Evolutionary conservation across 2,113 vertebrate genomes (phyloP).

Genomic region (Beaufortia kweichowensis): DNA sequence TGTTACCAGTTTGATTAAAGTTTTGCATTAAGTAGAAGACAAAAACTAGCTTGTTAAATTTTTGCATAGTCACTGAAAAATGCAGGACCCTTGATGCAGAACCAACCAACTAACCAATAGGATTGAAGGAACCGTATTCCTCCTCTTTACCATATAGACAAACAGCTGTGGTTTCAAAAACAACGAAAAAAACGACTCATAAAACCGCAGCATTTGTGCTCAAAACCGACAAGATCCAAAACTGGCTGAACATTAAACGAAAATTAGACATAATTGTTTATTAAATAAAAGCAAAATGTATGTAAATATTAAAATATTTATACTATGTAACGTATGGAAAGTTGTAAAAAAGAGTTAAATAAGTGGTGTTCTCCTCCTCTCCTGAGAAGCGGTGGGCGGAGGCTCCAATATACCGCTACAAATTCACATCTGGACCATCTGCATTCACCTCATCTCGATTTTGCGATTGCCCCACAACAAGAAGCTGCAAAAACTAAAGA

Average conservation of each 20-base stretch:
- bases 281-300: too few relatives aligned
- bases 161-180: not conserved
- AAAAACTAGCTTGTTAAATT: not conserved
- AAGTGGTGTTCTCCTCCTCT: not conserved
- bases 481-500: conserved; percentile 13
- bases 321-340: too few relatives aligned
- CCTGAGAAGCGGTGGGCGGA: not conserved
- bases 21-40: not conserved
- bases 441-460: conserved; percentile 1
- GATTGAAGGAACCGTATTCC: conserved; percentile 10
- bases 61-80: not conserved
- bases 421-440: conserved; percentile 38
- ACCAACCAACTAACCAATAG: conserved; percentile 6
- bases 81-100: too few relatives aligned
- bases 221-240: too few relatives aligned
- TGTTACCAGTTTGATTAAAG: too few relatives aligned
- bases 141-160: conserved; percentile 16
- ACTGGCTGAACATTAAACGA: too few relatives aligned
- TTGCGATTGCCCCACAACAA: conserved; percentile 3
- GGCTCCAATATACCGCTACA: not conserved
- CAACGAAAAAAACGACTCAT: not conserved
- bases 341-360: not conserved
- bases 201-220: not conserved
- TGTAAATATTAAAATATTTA: too few relatives aligned
- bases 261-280: too few relatives aligned